Evolutionary conservation across 2,113 vertebrate species (phyloP).

Genomic region (Cairina moschata): DNA sequence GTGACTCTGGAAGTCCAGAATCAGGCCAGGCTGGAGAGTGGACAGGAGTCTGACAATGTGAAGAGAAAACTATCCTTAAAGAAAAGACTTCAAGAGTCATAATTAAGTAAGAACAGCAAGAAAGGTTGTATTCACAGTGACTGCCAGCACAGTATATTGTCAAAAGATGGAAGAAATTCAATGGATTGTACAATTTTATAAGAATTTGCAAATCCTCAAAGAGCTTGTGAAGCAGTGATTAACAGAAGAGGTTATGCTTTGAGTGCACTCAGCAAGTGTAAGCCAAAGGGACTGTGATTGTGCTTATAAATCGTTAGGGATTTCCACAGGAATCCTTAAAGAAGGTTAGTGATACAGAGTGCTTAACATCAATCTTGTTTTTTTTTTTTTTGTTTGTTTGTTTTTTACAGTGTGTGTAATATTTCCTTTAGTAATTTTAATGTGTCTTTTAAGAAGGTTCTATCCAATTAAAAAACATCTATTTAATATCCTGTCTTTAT

Average conservation of each 20-base stretch:
- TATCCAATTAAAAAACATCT: not conserved
- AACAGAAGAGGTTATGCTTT: slow-evolving; percentile 30
- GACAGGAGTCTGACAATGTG: not conserved
- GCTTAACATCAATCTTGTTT: slow-evolving; percentile 17
- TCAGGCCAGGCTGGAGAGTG: not conserved
- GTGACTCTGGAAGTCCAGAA: not conserved
- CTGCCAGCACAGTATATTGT: not conserved
- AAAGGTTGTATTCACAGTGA: not conserved
- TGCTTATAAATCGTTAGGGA: slow-evolving; percentile 13
- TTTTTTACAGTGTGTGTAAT: not conserved
- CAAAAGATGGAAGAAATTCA: not conserved
- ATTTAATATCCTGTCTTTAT: not conserved
- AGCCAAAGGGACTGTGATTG: not conserved
- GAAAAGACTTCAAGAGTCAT: not conserved
- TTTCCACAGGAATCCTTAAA: slow-evolving; percentile 35
- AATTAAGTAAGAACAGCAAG: not conserved
- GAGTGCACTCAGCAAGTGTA: slow-evolving; percentile 6
- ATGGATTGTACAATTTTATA: not conserved
- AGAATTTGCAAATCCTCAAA: slow-evolving; percentile 33
- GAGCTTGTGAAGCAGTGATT: slow-evolving; percentile 13
- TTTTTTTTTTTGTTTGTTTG: too few species aligned
- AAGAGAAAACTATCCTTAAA: not conserved
- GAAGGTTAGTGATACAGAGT: slow-evolving; percentile 11
- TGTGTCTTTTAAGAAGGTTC: slow-evolving; percentile 18
- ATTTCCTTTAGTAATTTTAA: slow-evolving; percentile 29